phyloP scores from a whole-genome alignment of 2,797 vertebrate genomes.

The Distichodus sexfasciatus region DNA sequence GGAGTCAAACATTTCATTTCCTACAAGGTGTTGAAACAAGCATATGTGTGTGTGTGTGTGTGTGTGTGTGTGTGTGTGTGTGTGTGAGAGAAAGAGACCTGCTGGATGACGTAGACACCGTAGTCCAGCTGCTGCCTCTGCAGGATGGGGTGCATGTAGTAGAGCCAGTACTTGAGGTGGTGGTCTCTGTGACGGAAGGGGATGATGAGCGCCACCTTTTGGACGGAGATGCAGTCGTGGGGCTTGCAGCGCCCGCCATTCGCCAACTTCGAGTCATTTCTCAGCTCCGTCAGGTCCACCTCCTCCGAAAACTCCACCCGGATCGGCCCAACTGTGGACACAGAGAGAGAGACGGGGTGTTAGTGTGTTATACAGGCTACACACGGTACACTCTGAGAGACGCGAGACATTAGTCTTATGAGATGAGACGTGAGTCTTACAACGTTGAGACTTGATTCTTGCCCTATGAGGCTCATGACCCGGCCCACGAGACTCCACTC shows the following conservation, averaged over 20 bases:
- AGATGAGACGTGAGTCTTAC: too few relatives aligned
- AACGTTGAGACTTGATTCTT: too few relatives aligned
- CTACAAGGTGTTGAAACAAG: too few relatives aligned
- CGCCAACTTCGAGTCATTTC: constrained; percentile 61
- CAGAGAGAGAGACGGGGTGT: too few relatives aligned
- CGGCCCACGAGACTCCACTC: too few relatives aligned
- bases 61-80: background rate
- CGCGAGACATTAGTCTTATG: too few relatives aligned
- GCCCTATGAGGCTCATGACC: too few relatives aligned
- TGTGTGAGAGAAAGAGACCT: constrained; percentile 70
- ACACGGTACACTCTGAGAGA: too few relatives aligned
- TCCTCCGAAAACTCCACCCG: constrained; percentile 79
- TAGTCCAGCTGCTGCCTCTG: constrained; percentile 93
- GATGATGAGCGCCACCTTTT: constrained; percentile 94
- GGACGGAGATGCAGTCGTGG: constrained; percentile 77
- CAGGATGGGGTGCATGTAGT: constrained; percentile 90
- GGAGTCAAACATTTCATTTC: too few relatives aligned
- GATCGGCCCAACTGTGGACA: constrained; percentile 80
- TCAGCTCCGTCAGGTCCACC: constrained; percentile 74
- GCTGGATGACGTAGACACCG: constrained; percentile 89
- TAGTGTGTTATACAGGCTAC: too few relatives aligned
- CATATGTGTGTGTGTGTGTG: background rate
- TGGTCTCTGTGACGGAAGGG: constrained; percentile 89
- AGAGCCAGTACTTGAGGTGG: constrained; percentile 91
- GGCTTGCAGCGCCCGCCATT: constrained; percentile 81